A percentile compares a stretch with the other conserved stretches of the same genome.
These are phyloP conservation scores for Scelioninae gen. 1 DNA, from an alignment of 2,888 invertebrate genomes.

Conservation along the genomic window DNA sequence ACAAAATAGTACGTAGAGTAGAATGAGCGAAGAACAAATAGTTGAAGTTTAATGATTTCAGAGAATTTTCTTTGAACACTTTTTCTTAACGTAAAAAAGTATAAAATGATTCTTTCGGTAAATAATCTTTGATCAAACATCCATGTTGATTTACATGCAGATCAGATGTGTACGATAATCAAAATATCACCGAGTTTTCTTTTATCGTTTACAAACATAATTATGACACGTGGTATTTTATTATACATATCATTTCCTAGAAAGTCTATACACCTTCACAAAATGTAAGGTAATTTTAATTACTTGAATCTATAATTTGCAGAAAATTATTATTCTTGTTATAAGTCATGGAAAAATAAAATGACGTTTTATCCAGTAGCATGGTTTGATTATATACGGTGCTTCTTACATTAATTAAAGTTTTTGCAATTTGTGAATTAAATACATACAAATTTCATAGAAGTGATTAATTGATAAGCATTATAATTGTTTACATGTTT, in stretches of 20 bases:
- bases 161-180: conserved; percentile 7
- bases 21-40: background rate
- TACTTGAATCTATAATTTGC: no score
- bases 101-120: background rate
- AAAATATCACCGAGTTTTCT: conserved; percentile 5
- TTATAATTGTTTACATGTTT: background rate
- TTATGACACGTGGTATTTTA: no score
- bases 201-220: background rate
- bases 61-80: background rate
- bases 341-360: no score
- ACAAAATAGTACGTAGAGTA: no score
- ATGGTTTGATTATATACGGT: background rate
- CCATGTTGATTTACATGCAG: conserved; percentile 10
- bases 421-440: background rate
- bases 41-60: background rate
- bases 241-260: no score
- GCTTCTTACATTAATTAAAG: no score
- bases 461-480: background rate
- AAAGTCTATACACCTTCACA: no score
- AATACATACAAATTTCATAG: background rate
- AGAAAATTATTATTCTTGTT: no score
- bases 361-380: background rate
- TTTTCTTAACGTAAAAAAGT: background rate
- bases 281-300: no score
- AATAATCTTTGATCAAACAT: conserved; percentile 2